phyloP scores from a whole-genome alignment of 2,888 invertebrate species.

The Erebia palarica region DNA sequence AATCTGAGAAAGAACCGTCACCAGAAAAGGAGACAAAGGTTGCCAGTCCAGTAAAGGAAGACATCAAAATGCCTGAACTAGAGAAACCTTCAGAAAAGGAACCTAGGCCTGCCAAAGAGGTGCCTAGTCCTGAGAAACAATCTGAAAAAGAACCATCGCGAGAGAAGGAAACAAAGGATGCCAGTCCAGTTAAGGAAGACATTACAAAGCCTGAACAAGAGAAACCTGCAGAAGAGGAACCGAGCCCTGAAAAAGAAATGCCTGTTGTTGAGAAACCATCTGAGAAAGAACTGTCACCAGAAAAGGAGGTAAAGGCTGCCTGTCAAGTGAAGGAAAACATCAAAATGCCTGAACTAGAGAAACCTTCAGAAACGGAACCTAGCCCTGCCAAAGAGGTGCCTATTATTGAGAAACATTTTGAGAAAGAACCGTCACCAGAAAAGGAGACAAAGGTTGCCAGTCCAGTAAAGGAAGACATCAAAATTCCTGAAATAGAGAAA shows the following conservation, averaged over 20 bases:
- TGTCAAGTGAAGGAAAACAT: neutral
- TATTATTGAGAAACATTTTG: slow-evolving; percentile 22
- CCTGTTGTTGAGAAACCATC: neutral
- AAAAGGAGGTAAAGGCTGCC: neutral
- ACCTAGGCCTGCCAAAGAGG: slow-evolving; percentile 23
- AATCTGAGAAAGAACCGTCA: slow-evolving; percentile 11
- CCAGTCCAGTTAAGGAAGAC: neutral
- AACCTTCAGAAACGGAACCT: slow-evolving; percentile 5
- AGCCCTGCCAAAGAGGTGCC: neutral
- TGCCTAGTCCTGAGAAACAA: neutral
- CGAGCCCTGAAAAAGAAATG: slow-evolving; percentile 16
- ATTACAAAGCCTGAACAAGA: neutral
- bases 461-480: slow-evolving; percentile 11
- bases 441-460: neutral
- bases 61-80: neutral
- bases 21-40: neutral
- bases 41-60: neutral
- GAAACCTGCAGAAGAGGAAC: slow-evolving; percentile 18
- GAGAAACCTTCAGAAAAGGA: slow-evolving; percentile 30
- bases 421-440: slow-evolving; percentile 13
- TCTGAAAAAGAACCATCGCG: neutral
- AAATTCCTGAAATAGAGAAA: slow-evolving; percentile 10
- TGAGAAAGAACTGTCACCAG: slow-evolving; percentile 15
- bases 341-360: neutral
- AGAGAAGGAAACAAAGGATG: too few species aligned